Evolutionary conservation across 2,113 vertebrate species (phyloP).

Genomic region (Cyanoliseus patagonus): DNA sequence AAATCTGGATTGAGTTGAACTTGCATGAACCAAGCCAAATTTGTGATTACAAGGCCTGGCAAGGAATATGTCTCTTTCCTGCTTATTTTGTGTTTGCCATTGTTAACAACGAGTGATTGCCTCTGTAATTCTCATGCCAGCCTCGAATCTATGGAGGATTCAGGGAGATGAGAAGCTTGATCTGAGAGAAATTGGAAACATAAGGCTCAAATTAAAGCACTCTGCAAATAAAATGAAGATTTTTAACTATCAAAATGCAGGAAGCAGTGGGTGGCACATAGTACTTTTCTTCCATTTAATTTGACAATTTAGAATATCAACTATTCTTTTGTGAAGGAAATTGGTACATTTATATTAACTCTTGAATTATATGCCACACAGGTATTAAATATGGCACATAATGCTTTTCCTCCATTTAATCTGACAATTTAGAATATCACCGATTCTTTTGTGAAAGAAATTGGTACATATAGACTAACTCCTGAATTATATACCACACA

Average conservation of each 20-base stretch:
- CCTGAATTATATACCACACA: neutral
- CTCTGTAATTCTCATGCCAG: conserved; percentile 37
- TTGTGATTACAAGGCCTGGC: conserved; percentile 24
- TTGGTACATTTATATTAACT: conserved; percentile 17
- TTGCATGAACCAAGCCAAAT: conserved; percentile 32
- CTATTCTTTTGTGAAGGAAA: conserved; percentile 40
- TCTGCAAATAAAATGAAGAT: conserved; percentile 38
- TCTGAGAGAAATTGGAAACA: conserved; percentile 48
- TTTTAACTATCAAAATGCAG: conserved; percentile 52
- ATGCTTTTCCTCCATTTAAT: conserved; percentile 51
- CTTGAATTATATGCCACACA: neutral
- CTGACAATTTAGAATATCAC: conserved; percentile 35
- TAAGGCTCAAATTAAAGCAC: conserved; percentile 44
- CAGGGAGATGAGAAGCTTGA: conserved; percentile 32
- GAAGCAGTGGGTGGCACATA: conserved; percentile 51
- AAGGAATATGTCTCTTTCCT: neutral
- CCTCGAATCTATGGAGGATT: conserved; percentile 16
- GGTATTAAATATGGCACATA: conserved; percentile 22
- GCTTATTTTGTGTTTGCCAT: conserved; percentile 28
- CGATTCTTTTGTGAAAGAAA: conserved; percentile 40
- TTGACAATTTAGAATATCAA: conserved; percentile 38
- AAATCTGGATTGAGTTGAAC: conserved; percentile 44
- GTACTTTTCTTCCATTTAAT: conserved; percentile 52
- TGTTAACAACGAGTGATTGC: neutral
- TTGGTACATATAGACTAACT: conserved; percentile 14